These are phyloP conservation scores for Pimephales promelas DNA, from an alignment of 2,113 vertebrate species.

Conservation along the genomic window DNA sequence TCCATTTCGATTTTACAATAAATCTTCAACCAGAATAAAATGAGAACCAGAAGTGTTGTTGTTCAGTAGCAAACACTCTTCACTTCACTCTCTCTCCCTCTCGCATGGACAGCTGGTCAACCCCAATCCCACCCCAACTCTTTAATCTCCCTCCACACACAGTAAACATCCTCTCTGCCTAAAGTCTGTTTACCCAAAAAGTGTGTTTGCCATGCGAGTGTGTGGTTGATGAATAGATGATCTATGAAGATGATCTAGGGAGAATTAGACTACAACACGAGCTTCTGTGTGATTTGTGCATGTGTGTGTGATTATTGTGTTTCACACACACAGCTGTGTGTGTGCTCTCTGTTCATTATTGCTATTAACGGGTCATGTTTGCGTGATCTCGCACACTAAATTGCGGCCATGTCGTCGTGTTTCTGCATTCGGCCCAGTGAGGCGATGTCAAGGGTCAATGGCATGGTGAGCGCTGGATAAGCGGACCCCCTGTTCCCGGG, in stretches of 20 bases:
- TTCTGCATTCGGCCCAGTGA: conserved; percentile 60
- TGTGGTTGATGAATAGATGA: conserved; percentile 29
- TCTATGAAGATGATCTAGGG: conserved; percentile 26
- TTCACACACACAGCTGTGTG: conserved; percentile 48
- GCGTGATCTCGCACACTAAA: conserved; percentile 72
- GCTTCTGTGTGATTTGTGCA: conserved; percentile 26
- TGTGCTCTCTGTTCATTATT: conserved; percentile 64
- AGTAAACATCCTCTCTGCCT: conserved; percentile 63
- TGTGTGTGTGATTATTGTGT: conserved; percentile 24
- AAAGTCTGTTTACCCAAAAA: conserved; percentile 51
- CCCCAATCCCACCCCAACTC: conserved; percentile 56
- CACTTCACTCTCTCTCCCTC: background rate
- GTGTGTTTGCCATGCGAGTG: conserved; percentile 18
- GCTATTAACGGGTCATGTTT: conserved; percentile 73
- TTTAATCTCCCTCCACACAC: conserved; percentile 67
- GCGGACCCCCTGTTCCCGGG: conserved; percentile 59
- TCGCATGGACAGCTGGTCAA: conserved; percentile 65
- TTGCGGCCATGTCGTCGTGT: conserved; percentile 71
- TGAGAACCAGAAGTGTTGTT: background rate
- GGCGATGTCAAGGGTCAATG: conserved; percentile 70
- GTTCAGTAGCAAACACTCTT: background rate
- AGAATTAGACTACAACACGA: conserved; percentile 37
- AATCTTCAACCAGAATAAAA: background rate
- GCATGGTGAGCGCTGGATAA: conserved; percentile 68
- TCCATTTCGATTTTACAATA: background rate